Percentiles rank a stretch among this genome's conserved stretches.
Evolutionary conservation across 2,888 invertebrate genomes (phyloP).

Genomic region (Autographa gamma): DNA sequence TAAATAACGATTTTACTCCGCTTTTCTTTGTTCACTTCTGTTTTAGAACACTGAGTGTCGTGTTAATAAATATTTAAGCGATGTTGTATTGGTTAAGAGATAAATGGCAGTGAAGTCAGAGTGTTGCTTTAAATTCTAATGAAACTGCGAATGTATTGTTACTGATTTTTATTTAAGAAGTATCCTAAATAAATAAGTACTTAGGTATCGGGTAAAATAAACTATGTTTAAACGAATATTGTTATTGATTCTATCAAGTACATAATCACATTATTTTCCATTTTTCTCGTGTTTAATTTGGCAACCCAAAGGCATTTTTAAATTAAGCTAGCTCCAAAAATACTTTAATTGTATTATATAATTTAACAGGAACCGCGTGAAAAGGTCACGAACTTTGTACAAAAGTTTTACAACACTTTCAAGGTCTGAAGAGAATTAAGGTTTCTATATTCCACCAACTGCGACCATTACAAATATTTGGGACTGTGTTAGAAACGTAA

Average conservation of each 20-base stretch:
- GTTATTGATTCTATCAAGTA: too few species aligned
- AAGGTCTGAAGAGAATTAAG: constrained; percentile 50
- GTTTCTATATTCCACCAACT: constrained; percentile 50
- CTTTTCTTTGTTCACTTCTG: constrained; percentile 61
- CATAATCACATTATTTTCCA: too few species aligned
- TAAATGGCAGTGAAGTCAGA: background rate
- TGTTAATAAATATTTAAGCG: constrained; percentile 36
- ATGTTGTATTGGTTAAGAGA: constrained; percentile 8
- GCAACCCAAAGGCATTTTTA: background rate
- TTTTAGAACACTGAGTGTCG: constrained; percentile 37
- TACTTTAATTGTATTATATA: constrained; percentile 53
- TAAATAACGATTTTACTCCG: constrained; percentile 68
- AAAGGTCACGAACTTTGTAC: constrained; percentile 46
- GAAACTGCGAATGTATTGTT: background rate
- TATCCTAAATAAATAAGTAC: too few species aligned
- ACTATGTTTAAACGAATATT: too few species aligned
- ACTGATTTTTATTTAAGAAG: background rate
- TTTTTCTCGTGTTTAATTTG: too few species aligned
- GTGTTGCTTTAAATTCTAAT: background rate
- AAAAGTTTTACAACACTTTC: constrained; percentile 43
- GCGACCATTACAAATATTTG: constrained; percentile 54
- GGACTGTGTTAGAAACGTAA: constrained; percentile 30
- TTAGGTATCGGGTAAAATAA: too few species aligned
- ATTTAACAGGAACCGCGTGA: constrained; percentile 37
- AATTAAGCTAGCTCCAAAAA: constrained; percentile 35